These are phyloP conservation scores for Gortyna flavago DNA, from an alignment of 2,888 invertebrate species.

Conservation along the genomic window DNA sequence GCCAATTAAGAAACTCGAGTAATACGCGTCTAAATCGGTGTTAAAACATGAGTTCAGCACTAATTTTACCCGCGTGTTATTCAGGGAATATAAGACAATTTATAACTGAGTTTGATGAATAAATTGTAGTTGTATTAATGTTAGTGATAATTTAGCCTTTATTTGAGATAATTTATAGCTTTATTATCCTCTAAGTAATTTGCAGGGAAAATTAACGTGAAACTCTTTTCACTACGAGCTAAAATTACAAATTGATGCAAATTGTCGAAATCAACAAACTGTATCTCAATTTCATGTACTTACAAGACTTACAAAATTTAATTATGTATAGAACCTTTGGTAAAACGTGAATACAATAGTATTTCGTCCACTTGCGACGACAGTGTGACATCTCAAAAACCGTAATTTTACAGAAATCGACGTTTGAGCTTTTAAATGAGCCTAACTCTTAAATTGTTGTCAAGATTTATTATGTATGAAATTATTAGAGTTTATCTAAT, in stretches of 20 bases:
- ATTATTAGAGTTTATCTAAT: no score
- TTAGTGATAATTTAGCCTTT: background rate
- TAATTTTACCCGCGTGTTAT: background rate
- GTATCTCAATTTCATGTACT: no score
- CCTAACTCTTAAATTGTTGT: no score
- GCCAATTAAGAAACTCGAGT: constrained; percentile 20
- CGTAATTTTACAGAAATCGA: no score
- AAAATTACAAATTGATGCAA: background rate
- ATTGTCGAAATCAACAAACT: background rate
- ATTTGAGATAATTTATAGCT: background rate
- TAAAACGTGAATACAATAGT: background rate
- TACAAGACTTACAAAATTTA: background rate
- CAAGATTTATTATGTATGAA: no score
- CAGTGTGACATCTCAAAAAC: no score
- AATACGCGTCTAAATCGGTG: background rate
- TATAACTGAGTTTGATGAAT: constrained; percentile 1
- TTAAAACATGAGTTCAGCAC: background rate
- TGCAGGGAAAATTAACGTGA: background rate
- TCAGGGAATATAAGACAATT: background rate
- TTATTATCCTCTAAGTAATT: background rate
- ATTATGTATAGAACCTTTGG: background rate
- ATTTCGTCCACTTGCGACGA: no score
- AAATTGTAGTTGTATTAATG: background rate
- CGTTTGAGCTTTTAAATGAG: no score
- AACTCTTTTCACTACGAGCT: background rate